phyloP scores from a whole-genome alignment of 1,140 invertebrate species.

The Aphidius ervi region DNA sequence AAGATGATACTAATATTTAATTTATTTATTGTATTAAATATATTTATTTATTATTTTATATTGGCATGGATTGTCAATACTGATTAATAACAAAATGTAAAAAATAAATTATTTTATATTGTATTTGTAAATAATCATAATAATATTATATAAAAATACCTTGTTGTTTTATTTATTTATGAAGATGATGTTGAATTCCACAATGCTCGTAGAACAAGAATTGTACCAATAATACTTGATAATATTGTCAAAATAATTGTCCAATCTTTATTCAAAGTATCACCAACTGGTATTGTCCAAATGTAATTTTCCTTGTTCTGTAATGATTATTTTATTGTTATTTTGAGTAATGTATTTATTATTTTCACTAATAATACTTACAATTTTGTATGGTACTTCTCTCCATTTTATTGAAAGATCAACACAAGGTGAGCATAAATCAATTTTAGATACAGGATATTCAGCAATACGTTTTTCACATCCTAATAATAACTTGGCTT shows the following conservation, averaged over 20 bases:
- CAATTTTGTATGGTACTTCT: conserved; percentile 37
- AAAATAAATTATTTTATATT: conserved; percentile 9
- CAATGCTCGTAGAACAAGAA: conserved; percentile 29
- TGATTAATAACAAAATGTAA: no score
- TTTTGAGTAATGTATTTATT: neutral
- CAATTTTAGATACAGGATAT: conserved; percentile 35
- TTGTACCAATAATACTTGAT: conserved; percentile 27
- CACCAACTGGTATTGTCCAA: conserved; percentile 43
- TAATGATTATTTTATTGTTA: conserved; percentile 8
- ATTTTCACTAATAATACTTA: conserved; percentile 21
- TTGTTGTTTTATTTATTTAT: conserved; percentile 18
- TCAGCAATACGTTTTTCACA: conserved; percentile 39
- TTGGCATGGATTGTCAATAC: no score
- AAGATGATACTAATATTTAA: conserved; percentile 21
- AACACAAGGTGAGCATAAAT: conserved; percentile 39
- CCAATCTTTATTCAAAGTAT: conserved; percentile 20
- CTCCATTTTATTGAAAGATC: conserved; percentile 38
- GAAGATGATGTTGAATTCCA: conserved; percentile 18
- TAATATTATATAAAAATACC: conserved; percentile 5
- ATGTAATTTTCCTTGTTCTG: conserved; percentile 32
- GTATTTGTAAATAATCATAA: neutral
- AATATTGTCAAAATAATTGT: conserved; percentile 33
- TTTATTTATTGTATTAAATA: neutral
- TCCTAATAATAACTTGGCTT: conserved; percentile 38
- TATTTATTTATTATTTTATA: neutral